Evolutionary conservation across 2,888 invertebrate genomes (phyloP), one percentile per base, ranked within the genome.

Genomic region (Pseudococcus longispinus): DNA sequence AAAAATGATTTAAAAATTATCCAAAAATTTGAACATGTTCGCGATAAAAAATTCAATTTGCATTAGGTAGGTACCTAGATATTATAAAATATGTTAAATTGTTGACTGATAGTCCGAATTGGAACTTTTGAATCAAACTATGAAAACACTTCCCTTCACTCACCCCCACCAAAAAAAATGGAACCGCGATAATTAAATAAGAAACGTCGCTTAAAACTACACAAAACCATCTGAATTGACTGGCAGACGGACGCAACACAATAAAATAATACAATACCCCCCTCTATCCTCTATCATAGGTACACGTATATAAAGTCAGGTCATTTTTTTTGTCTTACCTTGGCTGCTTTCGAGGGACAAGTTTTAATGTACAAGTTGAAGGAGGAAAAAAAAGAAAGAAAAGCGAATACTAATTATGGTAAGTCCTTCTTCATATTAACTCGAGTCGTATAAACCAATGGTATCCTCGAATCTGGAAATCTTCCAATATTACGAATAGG

Each of bases 401-500:
- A 80, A 80, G 77, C 42, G 74, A 15, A 42, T 42, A 80, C 77
- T 80, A 80, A 80, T 80, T 80, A 80, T 80, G 77, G 77, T 80
- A 80, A 42, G 42, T 37, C 77, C 77, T 80, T 80, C 77, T 80
- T 80, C 77, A 80, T 80, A 18, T 80, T 80, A 42, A 42, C 60
- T 60, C 32, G 60, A 32, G 32, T 60, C 15, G 32, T 37, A 13
- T 32, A 84, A 32, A 60, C 51, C 51, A 84, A 84, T 84, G 2
- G 20, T 60, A 37, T 80, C 77, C 60, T 84, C 46, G 44, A 29
- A 20, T 60, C 60, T 84, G n/a, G 55, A 84, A 84, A 84, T 84
- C 84, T 84, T 84, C 60, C 55, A 60, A 84, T 84, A 37, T 55
- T n/a, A 37, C 32, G 60, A 55, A 84, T 60, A 84, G 84, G 60